These are phyloP conservation scores for Ranitomeya imitator DNA, from an alignment of 2,113 vertebrate species.

Conservation along the genomic window DNA sequence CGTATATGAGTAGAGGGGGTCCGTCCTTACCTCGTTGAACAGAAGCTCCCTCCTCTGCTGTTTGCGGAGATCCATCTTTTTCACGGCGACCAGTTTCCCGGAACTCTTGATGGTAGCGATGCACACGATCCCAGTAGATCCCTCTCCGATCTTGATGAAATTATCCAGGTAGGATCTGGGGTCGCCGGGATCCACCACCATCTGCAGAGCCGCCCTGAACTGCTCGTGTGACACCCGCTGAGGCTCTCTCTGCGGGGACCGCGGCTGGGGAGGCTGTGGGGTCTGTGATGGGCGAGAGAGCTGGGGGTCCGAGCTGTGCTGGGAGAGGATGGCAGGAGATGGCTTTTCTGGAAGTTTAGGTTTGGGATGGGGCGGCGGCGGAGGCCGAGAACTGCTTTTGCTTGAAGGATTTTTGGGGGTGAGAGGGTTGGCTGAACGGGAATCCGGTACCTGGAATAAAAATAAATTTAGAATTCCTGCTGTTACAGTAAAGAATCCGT, in stretches of 20 bases:
- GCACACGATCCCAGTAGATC: conserved; percentile 92
- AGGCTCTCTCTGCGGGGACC: conserved; percentile 82
- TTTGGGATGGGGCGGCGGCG: conserved; percentile 63
- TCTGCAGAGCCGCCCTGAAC: conserved; percentile 88
- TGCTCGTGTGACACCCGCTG: conserved; percentile 93
- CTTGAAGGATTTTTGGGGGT: conserved; percentile 38
- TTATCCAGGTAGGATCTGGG: conserved; percentile 89
- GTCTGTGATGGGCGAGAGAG: conserved; percentile 51
- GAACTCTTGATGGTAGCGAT: conserved; percentile 87
- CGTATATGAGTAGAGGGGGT: not conserved
- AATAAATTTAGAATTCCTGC: too few species aligned
- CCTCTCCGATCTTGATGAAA: conserved; percentile 96
- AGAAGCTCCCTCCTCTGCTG: conserved; percentile 92
- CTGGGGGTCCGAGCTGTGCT: conserved; percentile 67
- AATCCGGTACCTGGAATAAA: conserved; percentile 16
- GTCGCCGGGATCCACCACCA: conserved; percentile 91
- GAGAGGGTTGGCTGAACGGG: conserved; percentile 29
- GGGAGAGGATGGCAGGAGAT: conserved; percentile 68
- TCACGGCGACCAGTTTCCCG: conserved; percentile 89
- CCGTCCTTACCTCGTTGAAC: conserved; percentile 84
- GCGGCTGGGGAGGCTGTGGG: conserved; percentile 66
- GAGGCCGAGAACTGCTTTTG: conserved; percentile 58
- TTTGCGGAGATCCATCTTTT: conserved; percentile 96
- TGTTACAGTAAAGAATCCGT: too few species aligned
- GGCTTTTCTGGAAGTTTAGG: conserved; percentile 72